Evolutionary conservation across 2,113 vertebrate species (phyloP), one percentile per base, ranked within the genome.

Genomic region (Gallinago undulata): DNA sequence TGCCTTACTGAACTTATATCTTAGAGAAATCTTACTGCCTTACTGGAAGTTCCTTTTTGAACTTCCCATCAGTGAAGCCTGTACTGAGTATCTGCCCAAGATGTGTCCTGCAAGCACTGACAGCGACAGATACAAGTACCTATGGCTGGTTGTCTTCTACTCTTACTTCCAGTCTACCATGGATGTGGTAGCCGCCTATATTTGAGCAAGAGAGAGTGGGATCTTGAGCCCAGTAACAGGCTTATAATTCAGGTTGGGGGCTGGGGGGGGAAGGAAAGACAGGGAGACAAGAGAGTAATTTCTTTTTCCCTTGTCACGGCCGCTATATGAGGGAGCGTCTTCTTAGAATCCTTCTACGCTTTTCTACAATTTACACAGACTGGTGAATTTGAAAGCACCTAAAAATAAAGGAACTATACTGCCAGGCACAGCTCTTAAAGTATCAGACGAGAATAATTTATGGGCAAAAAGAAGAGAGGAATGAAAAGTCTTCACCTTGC

Each of bases 121-220:
- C 25, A 64, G 37, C 6, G 23, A 59, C 30, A 84, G 18, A 19
- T 3, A 1, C 0, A 4, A 63, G 7, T 3, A 50, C 13, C 39
- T 41, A 21, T 1, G 15, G 27, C 60, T 70, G n/a, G 48, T 48
- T 57, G 56, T 18, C 56, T 87, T 59, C 48, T 25, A 2, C 31
- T 51, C 6, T 28, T 60, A 25, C 43, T 66, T 84, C 45, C 47
- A 76, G 51, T 28, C 57, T 60, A 55, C 8, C 25, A 37, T 1
- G 7, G 31, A 45, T 41, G 25, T 17, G 39, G 62, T 37, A 70
- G 51, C 10, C 81, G n/a, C 31, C 47, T 45, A 21, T 19, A 27
- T 2, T 14, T 4, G 2, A 62, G 31, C 27, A 67, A 43, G 0
- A 27, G 25, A 77, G 25, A 80, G 24, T 6, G 35, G 10, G 33